Base-by-base conservation (phyloP, 2,888 invertebrate genomes). In the Ethmia dodecea region DNA sequence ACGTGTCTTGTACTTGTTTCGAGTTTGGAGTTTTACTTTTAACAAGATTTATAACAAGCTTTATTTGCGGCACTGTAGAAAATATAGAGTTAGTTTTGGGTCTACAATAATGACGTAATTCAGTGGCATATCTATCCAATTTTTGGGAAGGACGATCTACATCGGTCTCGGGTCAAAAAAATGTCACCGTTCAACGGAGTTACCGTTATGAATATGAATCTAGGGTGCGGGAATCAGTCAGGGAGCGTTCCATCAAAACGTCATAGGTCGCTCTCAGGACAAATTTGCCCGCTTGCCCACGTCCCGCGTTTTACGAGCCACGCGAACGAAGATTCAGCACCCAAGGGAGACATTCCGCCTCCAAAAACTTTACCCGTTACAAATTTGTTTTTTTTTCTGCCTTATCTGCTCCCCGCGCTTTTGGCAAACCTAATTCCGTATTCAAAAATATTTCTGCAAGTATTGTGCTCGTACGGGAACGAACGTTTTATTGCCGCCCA, bases 291-390 rank as follows among this genome's bases (percentile, higher is more conserved):
- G 81, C 74, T 84, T 70, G 83, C 81, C 86, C 86, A 83, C 84
- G 86, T 83, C 79, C 84, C 77, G 66, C 76, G 73, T 84, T 86
- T 86, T 86, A 86, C 86, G 86, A 86, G 71, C 79, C 63, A 61
- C 76, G 80, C 81, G 81, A 76, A 74, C 81, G 83, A 83, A 83
- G 83, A 84, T 81, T 86, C 86, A 84, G 86, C 86, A 83, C 86
- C 84, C 86, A 55, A 69, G 86, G 86, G 86, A 86, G 61, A 74
- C 81, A 86, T 86, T 84, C 77, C 69, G 83, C 83, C 81, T 83
- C 83, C 83, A 81, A 84, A 86, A 86, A 84, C 81, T 86, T 86
- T 84, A 84, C 84, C 86, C 86, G 84, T 84, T 83, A 84, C 84
- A 84, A 86, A 84, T 86, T 86, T 83, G 84, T 86, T 86, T 86